These are phyloP conservation scores for Drosophila asahinai DNA, from an alignment of 1,140 invertebrate species.

Conservation along the genomic window DNA sequence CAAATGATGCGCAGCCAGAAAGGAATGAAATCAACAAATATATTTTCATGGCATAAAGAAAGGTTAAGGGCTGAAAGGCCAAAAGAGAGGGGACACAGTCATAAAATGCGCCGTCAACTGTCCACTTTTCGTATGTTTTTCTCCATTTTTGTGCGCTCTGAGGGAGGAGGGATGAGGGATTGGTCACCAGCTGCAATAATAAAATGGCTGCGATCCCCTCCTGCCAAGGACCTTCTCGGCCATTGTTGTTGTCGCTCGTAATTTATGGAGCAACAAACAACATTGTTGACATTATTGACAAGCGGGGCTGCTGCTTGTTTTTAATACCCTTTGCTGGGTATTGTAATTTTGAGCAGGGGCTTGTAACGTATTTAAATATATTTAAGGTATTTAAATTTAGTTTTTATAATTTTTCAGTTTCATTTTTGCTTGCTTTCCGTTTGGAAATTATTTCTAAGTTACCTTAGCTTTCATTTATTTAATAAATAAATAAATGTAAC, in stretches of 20 bases:
- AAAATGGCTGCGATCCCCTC: slow-evolving; percentile 46
- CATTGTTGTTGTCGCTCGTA: slow-evolving; percentile 61
- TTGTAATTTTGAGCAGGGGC: neutral
- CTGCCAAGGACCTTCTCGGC: slow-evolving; percentile 8
- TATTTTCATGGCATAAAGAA: slow-evolving; percentile 44
- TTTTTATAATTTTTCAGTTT: too few relatives aligned
- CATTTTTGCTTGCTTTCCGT: too few relatives aligned
- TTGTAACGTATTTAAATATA: neutral
- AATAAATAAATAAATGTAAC: too few relatives aligned
- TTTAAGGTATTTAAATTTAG: neutral
- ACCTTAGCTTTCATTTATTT: too few relatives aligned
- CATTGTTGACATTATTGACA: slow-evolving; percentile 81
- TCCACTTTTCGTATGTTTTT: slow-evolving; percentile 41
- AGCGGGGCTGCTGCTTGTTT: slow-evolving; percentile 37
- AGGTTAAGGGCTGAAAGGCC: neutral
- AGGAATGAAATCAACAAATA: slow-evolving; percentile 59
- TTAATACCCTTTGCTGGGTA: neutral
- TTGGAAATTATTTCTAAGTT: too few relatives aligned
- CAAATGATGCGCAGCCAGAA: slow-evolving; percentile 19
- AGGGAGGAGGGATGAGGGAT: neutral
- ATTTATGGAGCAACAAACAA: slow-evolving; percentile 80
- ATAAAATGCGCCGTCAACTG: slow-evolving; percentile 54
- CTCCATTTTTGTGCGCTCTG: neutral
- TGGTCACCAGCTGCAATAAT: slow-evolving; percentile 70
- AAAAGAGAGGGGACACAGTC: slow-evolving; percentile 19